Base-by-base conservation (phyloP, 1,140 invertebrate species). In the Cotesia typhae region DNA sequence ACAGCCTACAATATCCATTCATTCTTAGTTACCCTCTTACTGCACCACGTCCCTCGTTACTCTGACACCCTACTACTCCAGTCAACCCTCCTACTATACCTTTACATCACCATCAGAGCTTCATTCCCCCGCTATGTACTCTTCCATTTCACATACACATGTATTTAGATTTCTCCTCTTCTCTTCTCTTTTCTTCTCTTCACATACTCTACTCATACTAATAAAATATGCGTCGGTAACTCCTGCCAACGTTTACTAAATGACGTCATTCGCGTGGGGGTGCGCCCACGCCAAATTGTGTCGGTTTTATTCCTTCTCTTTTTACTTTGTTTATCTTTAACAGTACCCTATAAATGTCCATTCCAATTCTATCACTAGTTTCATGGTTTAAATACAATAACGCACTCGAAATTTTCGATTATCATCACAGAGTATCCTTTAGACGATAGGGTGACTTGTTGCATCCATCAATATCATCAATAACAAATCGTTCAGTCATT, bases 241-340 rank as follows among this genome's bases (percentile, higher is more conserved):
- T 74, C 41, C 80, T 77, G 80, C 77, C 78, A 78, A 82, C 82
- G 81, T 83, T 83, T 80, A 81, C 80, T 78, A 75, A 76, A 67
- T 84, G 83, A 84, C 82, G 83, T 84, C 82, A 84, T 63, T 74
- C 53, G 81, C 79, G 83, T 83, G 82, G 82, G 83, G 81, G 83
- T 82, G 83, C 82, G 80, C 82, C 83, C 82, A 74, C 81, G 75
- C 74, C 68, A 78, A 67, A 36, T 20, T 67, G 6, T 59, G 57
- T 59, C 57, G 17, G 57, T 59, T 28, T 67, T 64, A 12, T 57
- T 51, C 14, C 41, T 17, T 66, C 55, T 59, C 36, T 47, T 28
- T 63, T 60, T 41, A 38, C 28, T 36, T n/a, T 14, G n/a, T 20
- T 51, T 47, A 47, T 47, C 41, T 47, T 47, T 47, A 47, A 47